Evolutionary conservation across 2,888 invertebrate species (phyloP), one percentile per base, ranked within the genome.

Genomic region (Oscheius sp.): DNA sequence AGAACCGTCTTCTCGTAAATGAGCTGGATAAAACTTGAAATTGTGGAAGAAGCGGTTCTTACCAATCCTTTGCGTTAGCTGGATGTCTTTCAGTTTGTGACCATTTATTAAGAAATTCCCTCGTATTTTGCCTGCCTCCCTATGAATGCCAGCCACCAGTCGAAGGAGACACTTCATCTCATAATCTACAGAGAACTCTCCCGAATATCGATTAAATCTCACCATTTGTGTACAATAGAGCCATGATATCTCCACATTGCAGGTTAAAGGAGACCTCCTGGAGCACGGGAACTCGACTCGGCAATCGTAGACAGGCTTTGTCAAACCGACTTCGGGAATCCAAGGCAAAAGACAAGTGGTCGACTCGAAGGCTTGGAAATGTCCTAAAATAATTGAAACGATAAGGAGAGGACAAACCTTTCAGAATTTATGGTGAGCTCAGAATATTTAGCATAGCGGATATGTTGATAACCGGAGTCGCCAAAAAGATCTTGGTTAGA

Each of bases 71-170:
- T 92, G 92, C 69, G 92, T 91, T 55, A 96, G 91, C 16, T 93
- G 92, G 3, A 73, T 56, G 12, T 71, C 91, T 21, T 93, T 92
- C 53, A 95, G 93, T 53, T 93, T 92, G 88, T 94, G 93, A 0
- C 96, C 96, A 89, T 96, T 96, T 16, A 96, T 91, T 23, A 95
- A 91, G 83, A 96, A 92, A 86, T 94, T 94, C 0, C 95, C 95
- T 0, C 90, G 92, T 88, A 89, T 91, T 87, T 86, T 86, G 84
- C 93, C 78, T 88, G 86, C 91, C 90, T 89, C 73, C 0, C 73
- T 91, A 91, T 92, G 91, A 58, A 92, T 91, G 13, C 95, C 94
- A n/a, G 94, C 93, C 72, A 96, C 89, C 0, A 94, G 93, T 86
- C 95, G 93, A 69, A 95, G 90, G n/a, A 96, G 90, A 0, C 93